Evolutionary conservation across 1,140 invertebrate species (phyloP), one percentile per base, ranked within the genome.

Genomic region (Chrysopa pallens): DNA sequence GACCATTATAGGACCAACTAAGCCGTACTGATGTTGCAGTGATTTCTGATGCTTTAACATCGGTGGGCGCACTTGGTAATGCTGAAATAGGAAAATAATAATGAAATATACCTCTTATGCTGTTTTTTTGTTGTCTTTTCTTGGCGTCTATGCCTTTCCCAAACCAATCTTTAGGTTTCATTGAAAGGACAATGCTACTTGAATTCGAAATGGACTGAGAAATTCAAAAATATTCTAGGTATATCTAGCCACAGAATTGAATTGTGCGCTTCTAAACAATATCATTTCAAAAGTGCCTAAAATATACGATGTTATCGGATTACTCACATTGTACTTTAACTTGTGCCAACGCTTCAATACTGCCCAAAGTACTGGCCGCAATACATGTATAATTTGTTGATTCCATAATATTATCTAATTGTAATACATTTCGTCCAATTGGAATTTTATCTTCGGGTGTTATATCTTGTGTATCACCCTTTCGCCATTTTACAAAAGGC

Each of bases 331-430:
- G 87, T 43, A 97, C 92, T 74, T 89, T 86, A 45, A 98, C 88
- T 50, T 82, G 69, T 11, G 90, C 79, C 0, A 76, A 74, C 6
- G 80, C 67, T 54, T 95, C 88, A 40, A 96, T 92, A 50, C 84
- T 78, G 11, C 93, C 93, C 12, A 96, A 71, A 4, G 87, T 87
- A 47, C 88, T 94, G n/a, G 83, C 78, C 0, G 94, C 94, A 31
- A 92, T 80, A 59, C 94, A 98, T 0, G 92, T 98, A 66, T 94
- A 98, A 64, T 96, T 98, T 6, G 84, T 87, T 0, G 88, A 88
- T 56, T 94, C 84, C 48, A 83, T 73, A 35, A 98, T 86, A 54
- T 93, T 78, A 9, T 72, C 78, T 47, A 98, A 58, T 44, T 78
- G 71, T 13, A 98, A 67, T 1, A 92, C 79, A 67, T 96, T 97